Percentiles rank a stretch among this genome's conserved stretches.
These are phyloP conservation scores for Gymnocheta viridis DNA, from an alignment of 2,888 invertebrate species.

Conservation along the genomic window DNA sequence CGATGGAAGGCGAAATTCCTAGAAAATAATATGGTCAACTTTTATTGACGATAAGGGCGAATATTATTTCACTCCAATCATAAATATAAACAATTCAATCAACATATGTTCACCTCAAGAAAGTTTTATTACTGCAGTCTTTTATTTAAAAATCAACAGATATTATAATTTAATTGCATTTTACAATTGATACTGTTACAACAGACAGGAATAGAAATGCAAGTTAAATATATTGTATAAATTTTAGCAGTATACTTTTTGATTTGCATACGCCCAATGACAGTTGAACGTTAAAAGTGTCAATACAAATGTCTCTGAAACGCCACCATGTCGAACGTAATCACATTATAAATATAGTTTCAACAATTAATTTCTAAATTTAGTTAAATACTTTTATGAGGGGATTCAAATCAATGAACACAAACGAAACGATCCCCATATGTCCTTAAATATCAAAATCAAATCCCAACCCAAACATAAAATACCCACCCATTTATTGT, in stretches of 20 bases:
- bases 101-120: too few species aligned
- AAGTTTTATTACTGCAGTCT: too few species aligned
- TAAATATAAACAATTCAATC: too few species aligned
- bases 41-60: too few species aligned
- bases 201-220: slow-evolving; percentile 8
- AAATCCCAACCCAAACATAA: slow-evolving; percentile 54
- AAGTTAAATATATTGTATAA: slow-evolving; percentile 11
- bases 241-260: slow-evolving; percentile 10
- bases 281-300: slow-evolving; percentile 27
- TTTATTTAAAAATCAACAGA: not conserved
- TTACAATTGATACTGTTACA: slow-evolving; percentile 1
- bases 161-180: not conserved
- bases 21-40: too few species aligned
- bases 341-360: not conserved
- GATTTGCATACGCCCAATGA: slow-evolving; percentile 30
- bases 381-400: slow-evolving; percentile 12
- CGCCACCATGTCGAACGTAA: not conserved
- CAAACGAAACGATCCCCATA: slow-evolving; percentile 46
- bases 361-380: slow-evolving; percentile 23
- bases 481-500: slow-evolving; percentile 58
- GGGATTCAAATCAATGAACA: slow-evolving; percentile 10
- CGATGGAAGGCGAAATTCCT: too few species aligned
- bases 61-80: too few species aligned
- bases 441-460: slow-evolving; percentile 50
- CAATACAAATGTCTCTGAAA: slow-evolving; percentile 40